Evolutionary conservation across 2,113 vertebrate genomes (phyloP), one percentile per base, ranked within the genome.

Genomic region (Stercorarius parasiticus): DNA sequence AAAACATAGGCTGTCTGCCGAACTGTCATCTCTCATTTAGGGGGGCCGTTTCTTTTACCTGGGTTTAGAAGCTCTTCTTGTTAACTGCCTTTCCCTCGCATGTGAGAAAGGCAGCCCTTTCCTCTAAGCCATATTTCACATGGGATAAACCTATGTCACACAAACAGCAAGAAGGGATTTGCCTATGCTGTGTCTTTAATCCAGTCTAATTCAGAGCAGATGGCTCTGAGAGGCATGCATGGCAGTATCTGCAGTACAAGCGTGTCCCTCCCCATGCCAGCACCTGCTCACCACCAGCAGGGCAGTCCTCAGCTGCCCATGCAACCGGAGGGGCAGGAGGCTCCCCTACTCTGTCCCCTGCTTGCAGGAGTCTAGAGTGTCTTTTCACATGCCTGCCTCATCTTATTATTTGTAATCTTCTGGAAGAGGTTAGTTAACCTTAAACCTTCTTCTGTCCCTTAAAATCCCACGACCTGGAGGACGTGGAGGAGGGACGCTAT

Each of bases 171-270:
- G 62, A 67, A 80, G 67, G 55, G 92, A 96, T 96, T 96, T 91
- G 38, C 53, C 34, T 61, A 2, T 53, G 32, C 49, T 70, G 17
- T 78, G 43, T 45, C 66, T 93, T 77, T 96, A 97, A 96, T 89
- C 86, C 40, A 21, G 10, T 6, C n/a, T 96, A 93, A 97, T 95
- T 91, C 94, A 86, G 74, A 94, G 64, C 95, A 96, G 95, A 94
- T 90, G 91, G 59, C 50, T 96, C 50, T 15, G 55, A 83, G 67
- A 82, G 30, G 50, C 5, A 3, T 27, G 14, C 42, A 13, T n/a
- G n/a, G 64, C 70, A 53, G 25, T 49, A 81, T 47, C 69, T 72
- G 64, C 40, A 62, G 42, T 1, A 20, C 4, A 3, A 40, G 21
- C 49, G 43, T 0, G 0, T 23, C 45, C 15, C 11, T 64, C 27